Evolutionary conservation across 2,888 invertebrate genomes (phyloP).

Genomic region (Pelosia muscerda): DNA sequence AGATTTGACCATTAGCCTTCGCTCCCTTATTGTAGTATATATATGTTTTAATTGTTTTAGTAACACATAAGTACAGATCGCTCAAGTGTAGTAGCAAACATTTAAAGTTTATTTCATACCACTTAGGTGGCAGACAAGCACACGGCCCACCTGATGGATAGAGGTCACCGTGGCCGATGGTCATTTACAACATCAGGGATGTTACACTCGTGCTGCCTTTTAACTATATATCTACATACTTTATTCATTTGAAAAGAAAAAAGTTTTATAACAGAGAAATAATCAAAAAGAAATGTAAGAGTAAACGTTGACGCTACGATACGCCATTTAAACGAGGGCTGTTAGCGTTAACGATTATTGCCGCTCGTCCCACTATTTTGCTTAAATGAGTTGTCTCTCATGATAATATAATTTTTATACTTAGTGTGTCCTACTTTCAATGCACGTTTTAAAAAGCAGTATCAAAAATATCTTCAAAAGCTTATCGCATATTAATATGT

Average conservation of each 20-base stretch:
- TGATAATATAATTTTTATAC: slow-evolving; percentile 56
- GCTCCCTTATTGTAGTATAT: neutral
- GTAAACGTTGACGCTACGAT: slow-evolving; percentile 61
- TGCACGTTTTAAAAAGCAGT: neutral
- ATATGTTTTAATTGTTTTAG: too few relatives aligned
- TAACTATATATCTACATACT: neutral
- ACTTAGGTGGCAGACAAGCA: too few relatives aligned
- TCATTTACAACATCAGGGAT: too few relatives aligned
- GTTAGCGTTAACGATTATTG: slow-evolving; percentile 79
- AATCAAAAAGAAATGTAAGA: slow-evolving; percentile 23
- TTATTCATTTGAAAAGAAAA: neutral
- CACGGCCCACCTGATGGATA: too few relatives aligned
- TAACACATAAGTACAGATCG: too few relatives aligned
- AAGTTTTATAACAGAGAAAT: neutral
- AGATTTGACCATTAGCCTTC: too few relatives aligned
- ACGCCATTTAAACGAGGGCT: slow-evolving; percentile 66
- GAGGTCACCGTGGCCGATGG: too few relatives aligned
- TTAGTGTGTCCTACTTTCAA: slow-evolving; percentile 25
- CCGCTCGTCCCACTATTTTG: slow-evolving; percentile 67
- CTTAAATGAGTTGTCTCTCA: slow-evolving; percentile 73
- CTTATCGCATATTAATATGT: neutral
- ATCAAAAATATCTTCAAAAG: neutral
- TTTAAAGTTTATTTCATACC: too few relatives aligned
- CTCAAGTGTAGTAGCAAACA: neutral
- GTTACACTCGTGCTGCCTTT: too few relatives aligned